Conservation (phyloP, 2,113 vertebrate genomes). For the Myrmecophaga tridactyla region DNA sequence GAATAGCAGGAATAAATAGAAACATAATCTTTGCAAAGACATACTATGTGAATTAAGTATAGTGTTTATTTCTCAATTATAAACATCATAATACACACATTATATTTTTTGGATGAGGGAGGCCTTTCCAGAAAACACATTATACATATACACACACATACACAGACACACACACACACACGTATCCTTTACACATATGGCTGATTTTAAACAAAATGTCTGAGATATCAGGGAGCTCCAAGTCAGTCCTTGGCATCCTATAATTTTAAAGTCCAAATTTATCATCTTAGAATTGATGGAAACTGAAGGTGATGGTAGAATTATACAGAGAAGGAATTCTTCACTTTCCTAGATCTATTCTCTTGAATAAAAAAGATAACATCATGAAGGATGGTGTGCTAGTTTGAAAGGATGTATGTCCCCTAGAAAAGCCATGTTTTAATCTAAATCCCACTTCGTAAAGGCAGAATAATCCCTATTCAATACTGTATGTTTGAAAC, state of each 20-base stretch:
- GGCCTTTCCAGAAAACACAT: conserved; percentile 10
- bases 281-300: conserved; percentile 13
- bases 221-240: not conserved
- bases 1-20: conserved; percentile 8
- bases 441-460: too few species aligned
- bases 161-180: not conserved
- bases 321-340: too few species aligned
- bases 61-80: conserved; percentile 24
- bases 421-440: too few species aligned
- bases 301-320: too few species aligned
- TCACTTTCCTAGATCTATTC: conserved; percentile 1
- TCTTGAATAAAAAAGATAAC: conserved; percentile 20
- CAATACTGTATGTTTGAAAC: too few species aligned
- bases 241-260: not conserved
- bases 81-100: conserved; percentile 11
- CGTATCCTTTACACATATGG: not conserved
- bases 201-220: not conserved
- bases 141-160: not conserved
- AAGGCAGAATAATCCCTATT: too few species aligned
- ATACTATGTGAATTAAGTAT: not conserved
- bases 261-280: conserved; percentile 48
- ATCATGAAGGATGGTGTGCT: not conserved
- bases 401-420: too few species aligned
- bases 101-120: conserved; percentile 10
- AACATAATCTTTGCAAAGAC: conserved; percentile 2